These are phyloP conservation scores for Agrenia bidenticulata DNA, from an alignment of 2,888 invertebrate genomes.

Conservation along the genomic window DNA sequence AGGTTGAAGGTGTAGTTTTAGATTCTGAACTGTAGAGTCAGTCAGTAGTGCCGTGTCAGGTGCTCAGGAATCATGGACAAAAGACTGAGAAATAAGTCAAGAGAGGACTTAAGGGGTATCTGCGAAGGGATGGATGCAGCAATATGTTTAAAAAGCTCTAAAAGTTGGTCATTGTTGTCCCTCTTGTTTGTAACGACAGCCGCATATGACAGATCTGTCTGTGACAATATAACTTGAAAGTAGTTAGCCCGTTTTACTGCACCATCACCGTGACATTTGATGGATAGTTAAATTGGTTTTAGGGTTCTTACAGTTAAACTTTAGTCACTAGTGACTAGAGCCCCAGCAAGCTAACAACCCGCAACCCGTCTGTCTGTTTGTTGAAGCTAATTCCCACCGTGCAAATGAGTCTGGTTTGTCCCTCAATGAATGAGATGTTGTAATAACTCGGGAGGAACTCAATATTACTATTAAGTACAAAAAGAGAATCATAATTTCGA, in stretches of 20 bases:
- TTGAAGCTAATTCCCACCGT: conserved; percentile 8
- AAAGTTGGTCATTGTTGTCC: background rate
- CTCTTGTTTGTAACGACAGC: conserved; percentile 12
- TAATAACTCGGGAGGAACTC: background rate
- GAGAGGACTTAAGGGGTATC: too few species aligned
- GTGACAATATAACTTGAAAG: conserved; percentile 13
- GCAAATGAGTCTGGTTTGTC: conserved; percentile 6
- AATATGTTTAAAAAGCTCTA: conserved; percentile 4
- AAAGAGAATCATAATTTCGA: conserved; percentile 26
- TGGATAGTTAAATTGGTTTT: conserved; percentile 39
- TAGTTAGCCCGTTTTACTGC: conserved; percentile 25
- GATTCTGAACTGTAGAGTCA: too few species aligned
- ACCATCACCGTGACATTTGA: conserved; percentile 26
- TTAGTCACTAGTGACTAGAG: background rate
- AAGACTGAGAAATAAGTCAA: too few species aligned
- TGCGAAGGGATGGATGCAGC: too few species aligned
- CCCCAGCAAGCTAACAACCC: too few species aligned
- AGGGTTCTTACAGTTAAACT: conserved; percentile 13
- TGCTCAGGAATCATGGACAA: background rate
- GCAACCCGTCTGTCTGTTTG: conserved; percentile 9
- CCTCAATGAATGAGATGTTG: background rate
- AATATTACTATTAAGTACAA: background rate
- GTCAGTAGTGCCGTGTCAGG: background rate
- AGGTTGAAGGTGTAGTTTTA: too few species aligned
- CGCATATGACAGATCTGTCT: conserved; percentile 14